Percentiles rank a stretch among this genome's conserved stretches.
These are phyloP conservation scores for Palythoa grandiflora DNA, from an alignment of 92 coral and sea anemone species.

Conservation along the genomic window DNA sequence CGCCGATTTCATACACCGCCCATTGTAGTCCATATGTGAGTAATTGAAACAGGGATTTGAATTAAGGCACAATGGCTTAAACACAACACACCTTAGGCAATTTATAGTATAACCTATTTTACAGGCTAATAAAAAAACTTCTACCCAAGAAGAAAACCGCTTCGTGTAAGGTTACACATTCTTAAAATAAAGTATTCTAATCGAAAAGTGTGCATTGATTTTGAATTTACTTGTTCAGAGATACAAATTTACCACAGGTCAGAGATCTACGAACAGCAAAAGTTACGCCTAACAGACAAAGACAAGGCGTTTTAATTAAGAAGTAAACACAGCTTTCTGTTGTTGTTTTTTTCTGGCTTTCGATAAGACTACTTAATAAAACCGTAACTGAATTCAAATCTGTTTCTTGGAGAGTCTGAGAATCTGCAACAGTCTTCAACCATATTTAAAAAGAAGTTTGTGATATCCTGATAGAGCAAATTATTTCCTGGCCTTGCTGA, in stretches of 20 bases:
- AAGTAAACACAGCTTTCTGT: neutral
- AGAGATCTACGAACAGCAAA: neutral
- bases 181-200: neutral
- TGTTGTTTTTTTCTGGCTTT: neutral
- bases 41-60: constrained; percentile 2
- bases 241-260: neutral
- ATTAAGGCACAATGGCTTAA: constrained; percentile 6
- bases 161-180: neutral
- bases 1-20: neutral
- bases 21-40: neutral
- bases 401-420: neutral
- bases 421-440: neutral
- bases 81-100: neutral
- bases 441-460: neutral
- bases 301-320: neutral
- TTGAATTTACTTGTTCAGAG: neutral
- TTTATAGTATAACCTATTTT: neutral
- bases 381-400: neutral
- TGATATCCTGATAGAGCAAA: too few relatives aligned
- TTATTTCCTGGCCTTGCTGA: too few relatives aligned
- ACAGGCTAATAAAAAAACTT: neutral
- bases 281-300: constrained; percentile 3
- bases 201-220: neutral
- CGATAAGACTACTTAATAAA: constrained; percentile 11
- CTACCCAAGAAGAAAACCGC: neutral